Evolutionary conservation across 2,113 vertebrate genomes (phyloP), one percentile per base, ranked within the genome.

Genomic region (Eubucco bourcierii): DNA sequence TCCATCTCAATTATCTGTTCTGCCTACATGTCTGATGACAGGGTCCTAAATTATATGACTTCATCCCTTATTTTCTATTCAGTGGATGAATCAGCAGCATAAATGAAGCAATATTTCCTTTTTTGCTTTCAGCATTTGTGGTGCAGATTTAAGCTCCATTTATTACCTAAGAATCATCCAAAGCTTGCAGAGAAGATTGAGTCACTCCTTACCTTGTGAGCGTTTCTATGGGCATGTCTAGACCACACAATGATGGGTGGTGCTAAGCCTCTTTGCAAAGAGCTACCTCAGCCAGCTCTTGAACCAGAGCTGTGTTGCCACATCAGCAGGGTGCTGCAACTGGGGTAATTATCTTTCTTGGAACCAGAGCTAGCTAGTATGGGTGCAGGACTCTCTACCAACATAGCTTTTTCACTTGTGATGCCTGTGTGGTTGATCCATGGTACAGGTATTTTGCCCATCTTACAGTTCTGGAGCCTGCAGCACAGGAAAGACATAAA

Each of bases 31-130:
- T 39, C 59, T 87, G 60, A 52, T 77, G 74, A 82, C 78, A 93
- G 7, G 50, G n/a, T 66, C 89, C 70, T 84, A 50, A 89, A 66
- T 74, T 4, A 56, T 63, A 52, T 23, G 37, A 71, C 93, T 92
- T 94, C 84, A 44, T 77, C 84, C 86, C 9, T 58, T 68, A 52
- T 79, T 90, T 93, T 96, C 59, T 28, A 34, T 72, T 75, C 58
- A 80, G 21, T 60, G 13, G 6, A 37, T 75, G 80, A 95, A 94
- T 92, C 75, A 95, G 52, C 50, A 79, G 29, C 17, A 39, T 34
- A 87, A 87, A 76, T 79, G 71, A 94, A 65, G 84, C 37, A 93
- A 89, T 87, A 71, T 91, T 90, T 93, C 80, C 82, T 64, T 80
- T 80, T 78, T 71, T 60, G n/a, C 29, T 84, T 46, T 77, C 60